A percentile compares a stretch with the other conserved stretches of the same genome.
These are phyloP conservation scores for Priocnemis perturbator DNA, from an alignment of 2,888 invertebrate genomes.

Conservation along the genomic window DNA sequence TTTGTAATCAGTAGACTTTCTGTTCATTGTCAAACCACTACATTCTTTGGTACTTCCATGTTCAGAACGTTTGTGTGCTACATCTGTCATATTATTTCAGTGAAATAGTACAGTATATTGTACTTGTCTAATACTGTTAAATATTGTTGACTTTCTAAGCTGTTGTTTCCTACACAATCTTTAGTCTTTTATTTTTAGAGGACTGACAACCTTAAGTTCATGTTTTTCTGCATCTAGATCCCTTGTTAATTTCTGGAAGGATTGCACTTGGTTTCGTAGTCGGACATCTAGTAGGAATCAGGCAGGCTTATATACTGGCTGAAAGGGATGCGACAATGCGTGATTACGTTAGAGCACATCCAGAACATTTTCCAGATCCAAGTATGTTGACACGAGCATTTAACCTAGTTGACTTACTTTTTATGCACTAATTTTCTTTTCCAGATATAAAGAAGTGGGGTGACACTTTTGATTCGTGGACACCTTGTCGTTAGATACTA, in stretches of 20 bases:
- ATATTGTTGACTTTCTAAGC: too few species aligned
- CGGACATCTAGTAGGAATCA: constrained; percentile 24
- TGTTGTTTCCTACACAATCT: too few species aligned
- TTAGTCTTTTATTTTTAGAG: too few species aligned
- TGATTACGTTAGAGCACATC: constrained; percentile 67
- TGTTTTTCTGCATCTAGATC: constrained; percentile 40
- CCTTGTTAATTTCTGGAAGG: constrained; percentile 37
- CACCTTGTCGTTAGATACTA: constrained; percentile 61
- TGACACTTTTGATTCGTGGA: constrained; percentile 59
- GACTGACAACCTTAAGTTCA: background rate
- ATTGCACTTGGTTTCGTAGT: constrained; percentile 23
- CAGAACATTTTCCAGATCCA: constrained; percentile 68
- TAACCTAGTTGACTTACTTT: constrained; percentile 17
- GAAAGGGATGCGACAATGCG: constrained; percentile 57
- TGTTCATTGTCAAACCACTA: too few species aligned
- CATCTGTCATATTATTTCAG: too few species aligned
- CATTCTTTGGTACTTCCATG: too few species aligned
- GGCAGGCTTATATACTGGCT: constrained; percentile 27
- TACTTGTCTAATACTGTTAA: too few species aligned
- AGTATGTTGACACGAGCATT: constrained; percentile 43
- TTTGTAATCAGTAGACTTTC: too few species aligned
- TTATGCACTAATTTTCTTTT: constrained; percentile 43
- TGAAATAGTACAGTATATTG: too few species aligned
- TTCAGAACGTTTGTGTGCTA: too few species aligned
- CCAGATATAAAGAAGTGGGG: constrained; percentile 54